Evolutionary conservation across 2,113 vertebrate species (phyloP).

Genomic region (Rissa tridactyla): DNA sequence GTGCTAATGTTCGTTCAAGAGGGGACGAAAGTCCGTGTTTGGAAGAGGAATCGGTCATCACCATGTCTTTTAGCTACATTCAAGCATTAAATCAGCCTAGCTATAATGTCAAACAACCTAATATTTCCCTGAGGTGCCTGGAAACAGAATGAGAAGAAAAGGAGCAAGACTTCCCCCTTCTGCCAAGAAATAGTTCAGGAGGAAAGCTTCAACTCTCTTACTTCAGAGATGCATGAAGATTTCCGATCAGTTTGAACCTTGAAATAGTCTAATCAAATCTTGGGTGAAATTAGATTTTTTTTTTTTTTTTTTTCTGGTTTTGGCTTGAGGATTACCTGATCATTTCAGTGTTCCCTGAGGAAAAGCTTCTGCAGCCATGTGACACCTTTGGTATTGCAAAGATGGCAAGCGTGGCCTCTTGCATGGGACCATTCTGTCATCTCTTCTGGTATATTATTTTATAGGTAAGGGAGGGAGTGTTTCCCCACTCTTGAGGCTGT

Average conservation of each 20-base stretch:
- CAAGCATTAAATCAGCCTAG: background rate
- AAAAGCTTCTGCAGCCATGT: background rate
- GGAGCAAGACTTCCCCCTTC: conserved; percentile 55
- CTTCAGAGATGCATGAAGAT: background rate
- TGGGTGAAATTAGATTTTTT: background rate
- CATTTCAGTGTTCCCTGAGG: background rate
- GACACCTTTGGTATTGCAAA: background rate
- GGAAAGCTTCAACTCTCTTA: background rate
- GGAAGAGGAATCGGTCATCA: background rate
- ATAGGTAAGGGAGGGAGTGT: background rate
- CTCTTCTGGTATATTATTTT: background rate
- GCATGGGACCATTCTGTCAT: background rate
- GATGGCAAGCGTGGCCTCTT: accelerated
- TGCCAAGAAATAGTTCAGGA: conserved; percentile 17
- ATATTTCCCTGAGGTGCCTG: background rate
- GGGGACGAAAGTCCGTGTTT: background rate
- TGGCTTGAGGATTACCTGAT: background rate
- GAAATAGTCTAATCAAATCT: background rate
- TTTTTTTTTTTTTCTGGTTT: background rate
- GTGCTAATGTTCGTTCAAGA: background rate
- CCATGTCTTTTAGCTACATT: background rate
- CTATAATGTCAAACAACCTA: background rate
- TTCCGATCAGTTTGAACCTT: background rate
- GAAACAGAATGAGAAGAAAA: conserved; percentile 2
- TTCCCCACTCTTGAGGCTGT: background rate